phyloP scores from a whole-genome alignment of 2,888 invertebrate species.

The Acronicta leporina region DNA sequence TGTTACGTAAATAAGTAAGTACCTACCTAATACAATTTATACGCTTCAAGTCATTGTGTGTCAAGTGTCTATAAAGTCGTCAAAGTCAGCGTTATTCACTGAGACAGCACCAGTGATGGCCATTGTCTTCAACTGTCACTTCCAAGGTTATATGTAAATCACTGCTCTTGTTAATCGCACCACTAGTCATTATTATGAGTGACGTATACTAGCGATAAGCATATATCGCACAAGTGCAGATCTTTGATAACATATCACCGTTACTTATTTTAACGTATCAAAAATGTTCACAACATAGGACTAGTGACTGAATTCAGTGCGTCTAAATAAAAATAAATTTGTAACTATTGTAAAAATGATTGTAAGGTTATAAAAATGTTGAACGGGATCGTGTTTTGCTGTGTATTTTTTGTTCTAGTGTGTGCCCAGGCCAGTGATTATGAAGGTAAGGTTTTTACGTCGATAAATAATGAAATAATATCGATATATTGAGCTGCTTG shows the following conservation, averaged over 20 bases:
- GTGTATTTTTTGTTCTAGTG: conserved; percentile 64
- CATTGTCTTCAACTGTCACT: conserved; percentile 34
- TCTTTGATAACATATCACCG: conserved; percentile 79
- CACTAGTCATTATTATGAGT: conserved; percentile 57
- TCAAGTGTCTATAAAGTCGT: conserved; percentile 11
- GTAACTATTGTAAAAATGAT: conserved; percentile 42
- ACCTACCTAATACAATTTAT: conserved; percentile 2
- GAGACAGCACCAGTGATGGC: conserved; percentile 14
- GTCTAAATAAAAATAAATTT: conserved; percentile 23
- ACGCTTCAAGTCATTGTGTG: conserved; percentile 15
- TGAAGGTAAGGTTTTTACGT: conserved; percentile 50
- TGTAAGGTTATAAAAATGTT: conserved; percentile 63
- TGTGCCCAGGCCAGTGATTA: conserved; percentile 60
- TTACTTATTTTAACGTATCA: conserved; percentile 67
- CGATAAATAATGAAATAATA: background rate
- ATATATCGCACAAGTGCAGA: conserved; percentile 68
- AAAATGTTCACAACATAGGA: conserved; percentile 59
- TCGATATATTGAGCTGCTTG: background rate
- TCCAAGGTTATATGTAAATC: conserved; percentile 66
- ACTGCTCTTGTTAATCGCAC: conserved; percentile 52
- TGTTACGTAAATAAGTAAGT: conserved; percentile 14
- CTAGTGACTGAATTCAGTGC: conserved; percentile 40
- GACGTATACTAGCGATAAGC: conserved; percentile 70
- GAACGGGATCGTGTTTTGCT: conserved; percentile 63
- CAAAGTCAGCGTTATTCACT: conserved; percentile 7